Evolutionary conservation across 2,113 vertebrate species (phyloP).

Genomic region (Vulpes vulpes): DNA sequence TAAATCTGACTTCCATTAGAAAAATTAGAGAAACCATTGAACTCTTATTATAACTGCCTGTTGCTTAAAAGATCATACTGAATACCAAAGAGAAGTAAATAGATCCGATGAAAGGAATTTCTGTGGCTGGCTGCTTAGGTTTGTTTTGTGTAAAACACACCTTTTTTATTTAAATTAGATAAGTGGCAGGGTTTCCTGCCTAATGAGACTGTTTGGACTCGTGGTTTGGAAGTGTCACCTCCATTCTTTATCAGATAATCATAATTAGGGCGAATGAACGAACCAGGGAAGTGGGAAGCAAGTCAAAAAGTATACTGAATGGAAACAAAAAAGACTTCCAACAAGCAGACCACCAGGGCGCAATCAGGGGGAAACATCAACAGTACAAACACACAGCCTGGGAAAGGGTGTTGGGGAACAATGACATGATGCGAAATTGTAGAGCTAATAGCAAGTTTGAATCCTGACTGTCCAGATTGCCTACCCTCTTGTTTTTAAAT

Average conservation of each 20-base stretch:
- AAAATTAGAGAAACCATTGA: slow-evolving; percentile 62
- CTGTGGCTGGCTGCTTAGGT: slow-evolving; percentile 63
- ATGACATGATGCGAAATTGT: background rate
- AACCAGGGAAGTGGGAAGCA: slow-evolving; percentile 27
- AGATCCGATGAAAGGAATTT: slow-evolving; percentile 70
- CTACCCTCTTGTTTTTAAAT: background rate
- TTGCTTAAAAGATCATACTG: slow-evolving; percentile 59
- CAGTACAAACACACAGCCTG: background rate
- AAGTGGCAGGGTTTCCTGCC: slow-evolving; percentile 62
- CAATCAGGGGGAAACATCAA: background rate
- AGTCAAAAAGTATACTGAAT: slow-evolving; percentile 39
- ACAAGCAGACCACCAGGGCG: slow-evolving; percentile 68
- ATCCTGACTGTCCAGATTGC: background rate
- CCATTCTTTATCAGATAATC: slow-evolving; percentile 75
- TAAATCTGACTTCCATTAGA: slow-evolving; percentile 78
- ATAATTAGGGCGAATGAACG: slow-evolving; percentile 74
- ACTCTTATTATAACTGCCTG: slow-evolving; percentile 55
- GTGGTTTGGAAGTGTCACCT: slow-evolving; percentile 74
- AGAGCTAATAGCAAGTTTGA: background rate
- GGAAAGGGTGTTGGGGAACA: background rate
- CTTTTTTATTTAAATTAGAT: slow-evolving; percentile 76
- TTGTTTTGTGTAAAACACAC: slow-evolving; percentile 57
- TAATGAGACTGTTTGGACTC: slow-evolving; percentile 68
- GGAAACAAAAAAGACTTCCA: slow-evolving; percentile 75
- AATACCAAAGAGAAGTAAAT: slow-evolving; percentile 63